Evolutionary conservation across 2,888 invertebrate genomes (phyloP), one percentile per base, ranked within the genome.

Genomic region (Epinotia ramella): DNA sequence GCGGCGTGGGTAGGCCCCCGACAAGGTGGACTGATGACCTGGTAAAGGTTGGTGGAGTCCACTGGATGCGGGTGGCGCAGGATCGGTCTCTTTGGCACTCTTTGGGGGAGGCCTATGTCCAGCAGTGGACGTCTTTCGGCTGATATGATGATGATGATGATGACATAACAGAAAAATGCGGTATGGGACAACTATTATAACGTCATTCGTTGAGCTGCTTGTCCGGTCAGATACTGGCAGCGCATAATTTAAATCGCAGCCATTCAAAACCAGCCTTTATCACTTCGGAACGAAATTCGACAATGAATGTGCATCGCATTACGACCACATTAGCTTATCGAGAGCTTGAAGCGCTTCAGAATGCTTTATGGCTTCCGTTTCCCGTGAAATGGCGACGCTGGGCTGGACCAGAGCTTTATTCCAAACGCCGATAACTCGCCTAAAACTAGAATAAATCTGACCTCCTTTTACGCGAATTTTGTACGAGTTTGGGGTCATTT

Each of bases 311-410:
- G 59, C 70, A 53, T 70, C 63, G 56, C 81, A 82, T 85, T 82
- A 84, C 79, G 80, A 81, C 78, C 81, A 83, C 84, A 84, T 84
- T 84, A 84, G 80, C 83, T 84, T 85, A 85, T 85, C 84, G 82
- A 81, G 73, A 77, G 75, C 77, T 77, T 40, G 57, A 67, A 67
- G 78, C 79, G 80, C 44, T 33, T 44, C 68, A 68, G 81, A 81
- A 83, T 85, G 84, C 81, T 86, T 85, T 85, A 85, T 85, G 81
- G 76, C 83, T 84, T 86, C 85, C 83, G 81, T 70, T 85, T 84
- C 84, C 85, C 77, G 62, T 70, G 73, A 73, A 76, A 79, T 72
- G 79, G 75, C 67, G 76, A 33, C 70, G 62, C 79, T 78, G 80
- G 80, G 62, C 79, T 78, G 80, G 80, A 78, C 71, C 73, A 68